phyloP scores from a whole-genome alignment of 1,140 invertebrate species.

The Lysiphlebus fabarum region DNA sequence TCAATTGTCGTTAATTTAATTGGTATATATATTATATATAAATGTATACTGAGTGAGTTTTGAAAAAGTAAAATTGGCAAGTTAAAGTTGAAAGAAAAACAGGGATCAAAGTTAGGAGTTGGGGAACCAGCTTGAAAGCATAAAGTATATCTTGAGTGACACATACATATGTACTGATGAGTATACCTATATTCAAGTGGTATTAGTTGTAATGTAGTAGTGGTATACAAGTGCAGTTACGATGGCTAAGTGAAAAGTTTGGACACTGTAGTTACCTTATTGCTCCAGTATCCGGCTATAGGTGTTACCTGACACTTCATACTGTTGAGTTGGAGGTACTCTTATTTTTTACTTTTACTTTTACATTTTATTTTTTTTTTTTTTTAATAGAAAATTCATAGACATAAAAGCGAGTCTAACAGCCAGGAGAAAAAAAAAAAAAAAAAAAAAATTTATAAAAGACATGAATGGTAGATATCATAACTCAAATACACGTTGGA shows the following conservation, averaged over 20 bases:
- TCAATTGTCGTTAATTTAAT: no score
- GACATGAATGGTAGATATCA: no score
- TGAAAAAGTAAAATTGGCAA: no score
- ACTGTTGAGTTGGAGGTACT: neutral
- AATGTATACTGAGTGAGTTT: neutral
- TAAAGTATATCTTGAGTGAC: neutral
- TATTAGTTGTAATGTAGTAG: conserved; percentile 1
- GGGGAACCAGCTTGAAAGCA: neutral
- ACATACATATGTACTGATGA: neutral
- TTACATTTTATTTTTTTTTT: no score
- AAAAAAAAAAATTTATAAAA: no score
- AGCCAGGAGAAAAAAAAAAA: no score
- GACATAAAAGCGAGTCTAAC: no score
- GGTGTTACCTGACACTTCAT: neutral
- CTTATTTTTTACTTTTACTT: neutral
- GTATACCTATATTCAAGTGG: neutral
- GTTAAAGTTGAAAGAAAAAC: neutral
- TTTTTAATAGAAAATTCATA: no score
- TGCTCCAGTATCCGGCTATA: neutral
- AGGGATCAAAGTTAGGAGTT: neutral
- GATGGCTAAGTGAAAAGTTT: conserved; percentile 27
- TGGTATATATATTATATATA: no score
- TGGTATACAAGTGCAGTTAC: neutral
- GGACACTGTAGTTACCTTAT: conserved; percentile 3
- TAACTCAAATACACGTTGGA: no score